Evolutionary conservation across 1,140 invertebrate species (phyloP), one percentile per base, ranked within the genome.

Genomic region (Homalodisca vitripennis): DNA sequence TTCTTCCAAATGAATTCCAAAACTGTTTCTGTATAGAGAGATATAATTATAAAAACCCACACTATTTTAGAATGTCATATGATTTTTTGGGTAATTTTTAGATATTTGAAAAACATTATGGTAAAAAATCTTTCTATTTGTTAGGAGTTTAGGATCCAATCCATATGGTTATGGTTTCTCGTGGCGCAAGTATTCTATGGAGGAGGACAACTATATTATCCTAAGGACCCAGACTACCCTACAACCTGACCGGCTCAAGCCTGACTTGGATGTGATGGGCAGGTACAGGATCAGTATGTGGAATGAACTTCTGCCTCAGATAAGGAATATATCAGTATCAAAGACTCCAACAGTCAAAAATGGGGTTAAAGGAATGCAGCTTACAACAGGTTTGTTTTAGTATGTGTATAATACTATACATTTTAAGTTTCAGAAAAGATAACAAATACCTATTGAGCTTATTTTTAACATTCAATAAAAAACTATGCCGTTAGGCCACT

Each of bases 161-260:
- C 79, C 73, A 0, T 74, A 73, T 64, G 75, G 79, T 17, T 81
- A 81, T 41, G 81, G 82, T 41, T 80, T 84, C 26, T 77, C 80
- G 17, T 89, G 87, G 87, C 73, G 78, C 57, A 80, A 81, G n/a
- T 88, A 87, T 72, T 83, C 78, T n/a, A 69, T 75, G 0, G 78
- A 82, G 3, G 81, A 80, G 26, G 76, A 78, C 29, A 83, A 81
- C 55, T 78, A 84, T 31, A 78, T 82, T 69, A 76, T 78, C 48
- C 69, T 84, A 68, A 78, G 78, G 1, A 67, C 66, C 14, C 34
- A 63, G 77, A 26, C 76, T 71, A 0, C 69, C 77, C 13, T 77
- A 77, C 24, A 77, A 73, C 62, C 67, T 17, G 55, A 78, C 10
- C 75, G 80, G 1, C 72, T 79, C 1, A 73, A 73, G 3, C n/a